These are phyloP conservation scores for Drosophila willistoni DNA, from an alignment of 1,140 invertebrate genomes.

Conservation along the genomic window DNA sequence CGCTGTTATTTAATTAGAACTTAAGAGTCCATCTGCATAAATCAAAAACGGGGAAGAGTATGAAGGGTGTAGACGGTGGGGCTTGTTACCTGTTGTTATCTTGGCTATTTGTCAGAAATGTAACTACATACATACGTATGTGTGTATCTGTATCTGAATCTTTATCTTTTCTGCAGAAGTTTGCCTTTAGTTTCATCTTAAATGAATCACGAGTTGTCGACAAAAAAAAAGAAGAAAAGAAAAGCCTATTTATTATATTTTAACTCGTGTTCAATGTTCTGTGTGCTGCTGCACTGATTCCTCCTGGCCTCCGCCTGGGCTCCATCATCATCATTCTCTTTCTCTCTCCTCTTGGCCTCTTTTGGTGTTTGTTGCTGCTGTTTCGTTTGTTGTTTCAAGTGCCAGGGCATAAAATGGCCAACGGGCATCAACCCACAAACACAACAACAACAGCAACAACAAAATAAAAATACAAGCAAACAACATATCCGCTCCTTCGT, in stretches of 20 bases:
- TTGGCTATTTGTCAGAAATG: neutral
- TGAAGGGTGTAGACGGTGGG: too few species aligned
- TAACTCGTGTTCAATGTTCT: conserved; percentile 72
- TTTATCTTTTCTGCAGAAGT: neutral
- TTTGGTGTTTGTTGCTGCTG: conserved; percentile 17
- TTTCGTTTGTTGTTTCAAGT: conserved; percentile 55
- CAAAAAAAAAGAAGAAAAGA: neutral
- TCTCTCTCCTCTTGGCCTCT: neutral
- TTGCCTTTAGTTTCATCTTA: neutral
- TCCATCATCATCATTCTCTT: neutral
- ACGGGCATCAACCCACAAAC: conserved; percentile 36
- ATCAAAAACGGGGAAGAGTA: too few species aligned
- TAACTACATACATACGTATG: too few species aligned
- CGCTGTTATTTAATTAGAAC: too few species aligned
- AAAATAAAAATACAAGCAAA: conserved; percentile 18
- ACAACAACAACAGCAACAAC: conserved; percentile 28
- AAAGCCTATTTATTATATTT: conserved; percentile 73
- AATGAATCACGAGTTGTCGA: neutral
- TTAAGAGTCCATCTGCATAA: too few species aligned
- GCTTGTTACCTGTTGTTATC: neutral
- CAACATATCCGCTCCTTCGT: neutral
- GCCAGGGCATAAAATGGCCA: conserved; percentile 56
- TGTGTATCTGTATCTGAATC: too few species aligned
- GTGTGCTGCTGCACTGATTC: conserved; percentile 18
- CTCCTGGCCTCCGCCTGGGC: neutral